Conservation (phyloP, 2,888 invertebrate species). For the Drosophila yooni region DNA sequence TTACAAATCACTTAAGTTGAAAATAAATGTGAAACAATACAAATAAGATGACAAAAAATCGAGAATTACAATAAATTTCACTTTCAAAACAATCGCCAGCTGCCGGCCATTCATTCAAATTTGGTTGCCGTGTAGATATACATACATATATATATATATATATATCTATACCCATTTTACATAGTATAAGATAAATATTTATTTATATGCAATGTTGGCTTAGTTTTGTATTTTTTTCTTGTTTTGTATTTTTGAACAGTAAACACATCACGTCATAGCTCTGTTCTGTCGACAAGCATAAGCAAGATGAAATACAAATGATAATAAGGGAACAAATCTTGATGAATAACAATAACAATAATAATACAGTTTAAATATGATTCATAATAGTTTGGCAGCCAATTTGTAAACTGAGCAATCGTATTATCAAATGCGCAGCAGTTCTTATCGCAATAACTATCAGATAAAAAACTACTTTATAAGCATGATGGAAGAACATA, state of each 20-base stretch:
- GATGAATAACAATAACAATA: not conserved
- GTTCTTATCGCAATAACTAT: not conserved
- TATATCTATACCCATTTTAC: not conserved
- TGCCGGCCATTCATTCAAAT: constrained; percentile 54
- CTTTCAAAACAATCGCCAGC: constrained; percentile 37
- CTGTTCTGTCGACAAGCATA: constrained; percentile 1
- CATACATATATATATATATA: not conserved
- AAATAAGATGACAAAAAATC: constrained; percentile 24
- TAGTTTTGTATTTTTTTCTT: constrained; percentile 9
- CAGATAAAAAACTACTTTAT: not conserved
- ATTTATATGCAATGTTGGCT: constrained; percentile 32
- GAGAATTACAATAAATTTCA: constrained; percentile 56
- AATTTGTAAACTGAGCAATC: too few species aligned
- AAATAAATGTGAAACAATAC: constrained; percentile 27
- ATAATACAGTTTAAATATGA: not conserved
- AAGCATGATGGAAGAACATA: not conserved
- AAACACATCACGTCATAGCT: constrained; percentile 45
- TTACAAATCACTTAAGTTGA: constrained; percentile 49
- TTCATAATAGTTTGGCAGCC: too few species aligned
- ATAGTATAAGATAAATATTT: constrained; percentile 28
- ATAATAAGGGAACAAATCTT: not conserved
- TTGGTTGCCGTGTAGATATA: constrained; percentile 2
- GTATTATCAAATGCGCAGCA: too few species aligned
- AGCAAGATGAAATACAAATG: constrained; percentile 5
- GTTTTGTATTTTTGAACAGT: constrained; percentile 13